Base-by-base conservation (phyloP, 2,797 vertebrate genomes). In the Tachyglossus aculeatus region DNA sequence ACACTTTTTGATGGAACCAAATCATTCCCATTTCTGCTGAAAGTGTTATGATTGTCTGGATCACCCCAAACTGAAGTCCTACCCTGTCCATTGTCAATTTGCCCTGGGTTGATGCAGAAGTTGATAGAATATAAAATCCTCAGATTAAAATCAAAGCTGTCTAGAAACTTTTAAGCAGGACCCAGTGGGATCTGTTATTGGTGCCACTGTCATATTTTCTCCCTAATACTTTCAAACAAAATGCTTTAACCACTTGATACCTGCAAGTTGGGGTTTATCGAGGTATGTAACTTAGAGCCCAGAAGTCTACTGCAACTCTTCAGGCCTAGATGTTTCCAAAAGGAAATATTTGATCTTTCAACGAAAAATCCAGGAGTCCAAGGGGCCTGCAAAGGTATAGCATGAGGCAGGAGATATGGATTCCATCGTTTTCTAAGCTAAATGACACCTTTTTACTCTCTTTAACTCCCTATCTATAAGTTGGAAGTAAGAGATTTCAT, bases 151-250 rank as follows among this genome's bases (percentile, higher is more conserved):
- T 1, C 12, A 34, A 58, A 1, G 19, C 4, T 14, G 29, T 5
- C 14, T 59, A 48, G 47, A 41, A 64, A 14, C 61, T 64, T 1
- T 36, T 48, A 58, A 81, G 73, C 0, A 8, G 31, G 19, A 63
- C 2, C 15, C 36, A 53, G 54, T 59, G 21, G 60, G 34, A 55
- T 24, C 55, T 0, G 48, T 70, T 33, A 4, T 14, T 59, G 8
- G 55, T 40, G n/a, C 54, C 63, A 45, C 55, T 67, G 66, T 41
- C 4, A 3, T 64, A 22, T 63, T 78, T 75, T 4, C 43, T 59
- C 43, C 36, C 39, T 58, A n/a, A 9, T 41, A 81, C 53, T 33
- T 40, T 41, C 36, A 67, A 34, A 45, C 56, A 67, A 41, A 27
- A 21, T 3, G 24, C 24, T 48, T 60, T 33, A 12, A n/a, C 18